Percentiles rank a stretch among this genome's conserved stretches.
Evolutionary conservation across 2,797 vertebrate genomes (phyloP).

Genomic region (Gastrophryne carolinensis): DNA sequence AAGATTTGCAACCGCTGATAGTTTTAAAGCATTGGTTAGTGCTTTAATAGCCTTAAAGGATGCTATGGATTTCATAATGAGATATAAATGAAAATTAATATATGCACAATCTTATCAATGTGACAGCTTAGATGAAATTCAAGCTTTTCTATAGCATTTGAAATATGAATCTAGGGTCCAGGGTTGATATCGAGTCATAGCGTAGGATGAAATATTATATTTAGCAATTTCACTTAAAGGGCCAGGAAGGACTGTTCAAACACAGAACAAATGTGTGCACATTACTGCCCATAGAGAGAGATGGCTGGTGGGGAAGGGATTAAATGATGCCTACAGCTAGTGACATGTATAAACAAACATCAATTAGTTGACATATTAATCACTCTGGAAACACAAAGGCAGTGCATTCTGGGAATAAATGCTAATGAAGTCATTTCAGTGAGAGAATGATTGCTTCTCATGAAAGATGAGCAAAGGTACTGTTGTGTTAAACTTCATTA

Average conservation of each 20-base stretch:
- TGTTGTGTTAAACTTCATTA: conserved; percentile 45
- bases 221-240: background rate
- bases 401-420: conserved; percentile 48
- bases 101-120: background rate
- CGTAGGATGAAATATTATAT: background rate
- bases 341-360: conserved; percentile 42
- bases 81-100: background rate
- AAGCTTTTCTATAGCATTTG: background rate
- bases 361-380: conserved; percentile 49
- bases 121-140: background rate
- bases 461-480: conserved; percentile 38
- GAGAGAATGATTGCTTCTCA: conserved; percentile 45
- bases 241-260: background rate
- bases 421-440: conserved; percentile 45
- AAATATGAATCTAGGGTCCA: background rate
- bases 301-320: conserved; percentile 8
- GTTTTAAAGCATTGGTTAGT: background rate
- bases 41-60: background rate
- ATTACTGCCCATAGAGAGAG: background rate
- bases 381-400: conserved; percentile 24
- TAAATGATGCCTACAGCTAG: conserved; percentile 35
- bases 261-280: background rate
- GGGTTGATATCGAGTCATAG: background rate
- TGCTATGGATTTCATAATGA: background rate
- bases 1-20: background rate